Conservation (phyloP, 2,888 invertebrate species). For the Agrochola circellaris region DNA sequence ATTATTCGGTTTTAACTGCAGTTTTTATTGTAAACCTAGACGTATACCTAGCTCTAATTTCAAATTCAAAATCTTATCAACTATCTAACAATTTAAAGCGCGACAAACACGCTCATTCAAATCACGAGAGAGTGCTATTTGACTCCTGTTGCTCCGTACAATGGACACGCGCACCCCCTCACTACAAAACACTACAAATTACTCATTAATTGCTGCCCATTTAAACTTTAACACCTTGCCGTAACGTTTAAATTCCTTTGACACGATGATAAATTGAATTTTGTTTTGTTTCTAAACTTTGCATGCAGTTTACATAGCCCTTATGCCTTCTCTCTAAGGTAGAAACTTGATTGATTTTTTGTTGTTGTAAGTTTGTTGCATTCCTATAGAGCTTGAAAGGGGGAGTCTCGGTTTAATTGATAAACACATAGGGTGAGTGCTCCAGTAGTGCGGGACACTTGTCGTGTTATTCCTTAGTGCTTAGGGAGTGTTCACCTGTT, state of each 20-base stretch:
- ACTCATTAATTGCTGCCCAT: slow-evolving; percentile 71
- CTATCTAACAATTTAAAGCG: slow-evolving; percentile 11
- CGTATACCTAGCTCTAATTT: not conserved
- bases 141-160: slow-evolving; percentile 67
- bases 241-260: slow-evolving; percentile 79
- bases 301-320: slow-evolving; percentile 35
- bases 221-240: slow-evolving; percentile 76
- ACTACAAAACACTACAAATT: slow-evolving; percentile 74
- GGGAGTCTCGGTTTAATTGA: slow-evolving; percentile 82
- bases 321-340: slow-evolving; percentile 56
- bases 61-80: slow-evolving; percentile 7
- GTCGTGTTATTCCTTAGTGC: slow-evolving; percentile 54
- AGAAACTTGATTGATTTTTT: slow-evolving; percentile 47
- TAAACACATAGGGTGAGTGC: slow-evolving; percentile 79
- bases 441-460: slow-evolving; percentile 58
- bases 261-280: slow-evolving; percentile 67
- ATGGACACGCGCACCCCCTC: slow-evolving; percentile 74
- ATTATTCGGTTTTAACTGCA: not conserved
- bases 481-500: slow-evolving; percentile 64
- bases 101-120: slow-evolving; percentile 30
- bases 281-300: slow-evolving; percentile 57
- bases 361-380: slow-evolving; percentile 53
- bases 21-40: slow-evolving; percentile 4
- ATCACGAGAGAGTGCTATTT: slow-evolving; percentile 57
- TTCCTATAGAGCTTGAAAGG: slow-evolving; percentile 74